Evolutionary conservation across 2,797 vertebrate genomes (phyloP).

Genomic region (Acipenser transmontanus): DNA sequence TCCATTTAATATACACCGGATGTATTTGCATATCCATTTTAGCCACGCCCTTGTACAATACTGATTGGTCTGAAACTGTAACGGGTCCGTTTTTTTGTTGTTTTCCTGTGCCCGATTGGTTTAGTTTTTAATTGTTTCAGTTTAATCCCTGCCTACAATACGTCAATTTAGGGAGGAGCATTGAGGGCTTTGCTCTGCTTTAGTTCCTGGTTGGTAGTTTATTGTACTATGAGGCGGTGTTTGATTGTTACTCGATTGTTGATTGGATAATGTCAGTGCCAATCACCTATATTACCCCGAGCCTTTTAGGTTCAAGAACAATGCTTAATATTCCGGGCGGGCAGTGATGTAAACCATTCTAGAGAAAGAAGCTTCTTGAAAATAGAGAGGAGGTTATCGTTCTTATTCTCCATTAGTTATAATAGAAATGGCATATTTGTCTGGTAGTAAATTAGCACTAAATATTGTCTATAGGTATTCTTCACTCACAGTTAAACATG

Average conservation of each 20-base stretch:
- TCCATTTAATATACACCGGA: slow-evolving; percentile 31
- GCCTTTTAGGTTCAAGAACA: slow-evolving; percentile 6
- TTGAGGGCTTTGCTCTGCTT: too few species aligned
- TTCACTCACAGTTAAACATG: too few species aligned
- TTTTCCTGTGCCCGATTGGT: slow-evolving; percentile 7
- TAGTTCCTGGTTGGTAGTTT: slow-evolving; percentile 8
- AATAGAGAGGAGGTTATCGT: too few species aligned
- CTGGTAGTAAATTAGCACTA: too few species aligned
- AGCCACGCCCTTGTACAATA: slow-evolving; percentile 27
- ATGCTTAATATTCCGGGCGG: background rate
- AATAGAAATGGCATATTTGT: too few species aligned
- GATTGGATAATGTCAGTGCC: background rate
- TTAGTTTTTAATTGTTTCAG: background rate
- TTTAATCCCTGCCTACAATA: slow-evolving; percentile 3
- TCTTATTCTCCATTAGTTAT: too few species aligned
- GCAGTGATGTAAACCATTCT: too few species aligned
- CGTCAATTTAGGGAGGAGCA: background rate
- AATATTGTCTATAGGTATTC: too few species aligned
- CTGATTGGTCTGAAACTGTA: slow-evolving; percentile 29
- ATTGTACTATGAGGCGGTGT: background rate
- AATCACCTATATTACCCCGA: background rate
- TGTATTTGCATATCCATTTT: slow-evolving; percentile 41
- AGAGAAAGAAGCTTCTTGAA: too few species aligned
- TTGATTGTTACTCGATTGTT: slow-evolving; percentile 1
- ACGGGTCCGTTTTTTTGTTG: background rate